Percentiles rank a stretch among this genome's conserved stretches.
These are phyloP conservation scores for Aeoliscus strigatus DNA, from an alignment of 2,797 vertebrate species.

Conservation along the genomic window DNA sequence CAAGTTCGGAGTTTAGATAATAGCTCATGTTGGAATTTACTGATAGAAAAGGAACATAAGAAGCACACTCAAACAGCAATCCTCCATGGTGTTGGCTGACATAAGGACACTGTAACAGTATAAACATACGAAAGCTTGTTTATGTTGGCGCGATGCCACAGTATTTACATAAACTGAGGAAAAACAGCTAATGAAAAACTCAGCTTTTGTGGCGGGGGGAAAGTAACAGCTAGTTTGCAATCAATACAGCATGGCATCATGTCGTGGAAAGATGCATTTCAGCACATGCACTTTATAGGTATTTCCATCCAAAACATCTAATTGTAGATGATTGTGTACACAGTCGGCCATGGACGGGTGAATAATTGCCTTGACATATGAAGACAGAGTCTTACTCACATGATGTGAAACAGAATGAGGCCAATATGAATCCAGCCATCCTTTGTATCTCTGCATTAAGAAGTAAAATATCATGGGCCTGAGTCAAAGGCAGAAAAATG, in stretches of 20 bases:
- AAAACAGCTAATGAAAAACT: conserved; percentile 30
- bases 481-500: no score
- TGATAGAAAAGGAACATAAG: background rate
- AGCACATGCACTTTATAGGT: no score
- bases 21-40: conserved; percentile 19
- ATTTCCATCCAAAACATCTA: conserved; percentile 12
- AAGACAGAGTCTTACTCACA: no score
- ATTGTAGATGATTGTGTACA: conserved; percentile 2
- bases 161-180: conserved; percentile 25
- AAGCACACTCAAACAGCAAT: background rate
- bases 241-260: conserved; percentile 20
- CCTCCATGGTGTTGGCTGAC: conserved; percentile 30
- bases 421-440: no score
- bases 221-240: conserved; percentile 43
- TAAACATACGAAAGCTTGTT: conserved; percentile 21
- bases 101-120: conserved; percentile 31
- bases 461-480: no score
- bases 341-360: background rate
- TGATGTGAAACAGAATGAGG: no score
- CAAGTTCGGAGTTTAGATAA: conserved; percentile 19
- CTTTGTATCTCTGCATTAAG: no score
- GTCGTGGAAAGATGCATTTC: conserved; percentile 22
- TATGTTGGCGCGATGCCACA: conserved; percentile 18
- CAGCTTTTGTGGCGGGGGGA: conserved; percentile 24
- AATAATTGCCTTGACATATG: no score